Evolutionary conservation across 2,797 vertebrate genomes (phyloP).

Genomic region (Notamacropus eugenii): DNA sequence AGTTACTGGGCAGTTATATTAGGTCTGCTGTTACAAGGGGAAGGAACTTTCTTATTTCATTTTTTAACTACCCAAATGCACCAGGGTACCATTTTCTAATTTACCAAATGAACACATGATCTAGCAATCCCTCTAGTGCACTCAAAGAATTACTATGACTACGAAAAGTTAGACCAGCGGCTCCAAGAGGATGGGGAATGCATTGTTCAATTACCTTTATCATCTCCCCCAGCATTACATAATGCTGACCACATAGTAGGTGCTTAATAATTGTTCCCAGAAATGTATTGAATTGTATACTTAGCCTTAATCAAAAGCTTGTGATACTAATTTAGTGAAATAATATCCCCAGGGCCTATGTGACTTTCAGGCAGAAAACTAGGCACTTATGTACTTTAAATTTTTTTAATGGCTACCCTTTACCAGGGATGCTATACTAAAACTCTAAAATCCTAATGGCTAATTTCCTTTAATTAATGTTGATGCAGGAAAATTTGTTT

Average conservation of each 20-base stretch:
- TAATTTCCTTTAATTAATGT: not conserved
- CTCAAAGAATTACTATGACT: not conserved
- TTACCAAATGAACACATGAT: not conserved
- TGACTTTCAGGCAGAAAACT: not conserved
- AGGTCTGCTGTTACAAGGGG: conserved; percentile 4
- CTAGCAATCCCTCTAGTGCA: not conserved
- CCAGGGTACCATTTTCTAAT: conserved; percentile 17
- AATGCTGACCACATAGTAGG: not conserved
- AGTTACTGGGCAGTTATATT: conserved; percentile 24
- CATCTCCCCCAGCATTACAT: not conserved
- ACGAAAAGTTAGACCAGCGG: not conserved
- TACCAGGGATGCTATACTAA: not conserved
- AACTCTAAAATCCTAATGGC: not conserved
- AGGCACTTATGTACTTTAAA: conserved; percentile 1
- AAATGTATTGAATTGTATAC: not conserved
- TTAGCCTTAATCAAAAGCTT: not conserved
- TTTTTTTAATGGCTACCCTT: conserved; percentile 31
- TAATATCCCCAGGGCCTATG: not conserved
- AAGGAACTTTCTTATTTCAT: conserved; percentile 44
- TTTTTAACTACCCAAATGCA: conserved; percentile 41
- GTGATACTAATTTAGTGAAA: not conserved
- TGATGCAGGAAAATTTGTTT: conserved; percentile 3
- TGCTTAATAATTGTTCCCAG: not conserved
- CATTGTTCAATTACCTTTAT: not conserved
- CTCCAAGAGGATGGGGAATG: not conserved